Base-by-base conservation (phyloP, 2,888 invertebrate species). In the Lamellibrachia satsuma region DNA sequence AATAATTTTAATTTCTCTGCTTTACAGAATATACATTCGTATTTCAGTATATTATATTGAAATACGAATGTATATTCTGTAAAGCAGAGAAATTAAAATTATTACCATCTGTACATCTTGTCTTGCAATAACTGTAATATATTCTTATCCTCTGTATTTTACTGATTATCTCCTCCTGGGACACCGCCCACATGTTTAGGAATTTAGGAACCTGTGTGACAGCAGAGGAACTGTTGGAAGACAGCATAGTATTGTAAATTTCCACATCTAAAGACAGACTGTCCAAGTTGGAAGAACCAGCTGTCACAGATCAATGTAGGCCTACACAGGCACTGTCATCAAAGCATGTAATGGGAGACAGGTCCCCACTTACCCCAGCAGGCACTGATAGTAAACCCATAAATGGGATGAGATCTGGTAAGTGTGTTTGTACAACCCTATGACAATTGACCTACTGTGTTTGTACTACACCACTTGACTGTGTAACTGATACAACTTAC, bases 181-280 rank as follows among this genome's bases (percentile, higher is more conserved):
- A 9, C 7, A 9, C 55, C 6, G 9, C 55, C 55, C 7, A 55
- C 9, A 55, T 55, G 55, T 55, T 9, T 4, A 55, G 55, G 9
- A 55, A 39, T 39, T 39, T 39, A 75, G n/a, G n/a, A 11, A 2
- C n/a, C 75, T 75, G 15, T 6, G 0, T n/a, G 22, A 75, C n/a
- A 75, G n/a, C 3, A 4, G 15, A 75, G n/a, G 75, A 75, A 75
- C 22, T 60, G 7, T 55, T 60, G 22, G 22, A 75, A 75, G 75
- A 22, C 75, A 75, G n/a, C n/a, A 0, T 15, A 75, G 22, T 15
- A 75, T 75, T 6, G 75, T 22, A 22, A 15, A 22, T 75, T 75
- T 75, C 75, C 75, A 75, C 75, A 75, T 75, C 75, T 75, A 75
- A 75, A 75, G 75, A 75, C 75, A 75, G 75, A 75, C 75, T 6